These are phyloP conservation scores for Chalcosyrphus nemorum DNA, from an alignment of 2,888 invertebrate genomes.

Conservation along the genomic window DNA sequence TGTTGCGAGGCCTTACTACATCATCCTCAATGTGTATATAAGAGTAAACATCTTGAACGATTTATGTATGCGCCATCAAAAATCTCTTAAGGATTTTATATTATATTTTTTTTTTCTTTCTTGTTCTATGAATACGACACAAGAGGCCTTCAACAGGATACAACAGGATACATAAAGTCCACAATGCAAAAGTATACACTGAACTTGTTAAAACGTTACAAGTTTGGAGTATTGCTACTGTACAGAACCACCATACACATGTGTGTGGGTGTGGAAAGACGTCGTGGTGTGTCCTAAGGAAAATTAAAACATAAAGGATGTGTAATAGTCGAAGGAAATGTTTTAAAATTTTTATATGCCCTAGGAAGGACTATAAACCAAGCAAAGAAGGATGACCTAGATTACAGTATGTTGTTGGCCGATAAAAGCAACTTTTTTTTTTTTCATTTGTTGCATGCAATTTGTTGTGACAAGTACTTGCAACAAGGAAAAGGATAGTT, in stretches of 20 bases:
- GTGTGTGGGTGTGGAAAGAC: background rate
- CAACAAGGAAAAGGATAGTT: background rate
- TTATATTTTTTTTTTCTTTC: background rate
- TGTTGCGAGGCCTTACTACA: background rate
- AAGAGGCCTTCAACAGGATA: background rate
- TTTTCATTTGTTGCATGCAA: conserved; percentile 2
- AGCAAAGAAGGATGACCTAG: conserved; percentile 16
- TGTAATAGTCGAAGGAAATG: background rate
- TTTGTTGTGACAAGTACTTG: background rate
- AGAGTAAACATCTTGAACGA: conserved; percentile 37
- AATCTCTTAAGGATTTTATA: conserved; percentile 34
- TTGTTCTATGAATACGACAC: background rate
- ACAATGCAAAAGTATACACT: background rate
- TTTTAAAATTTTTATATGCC: background rate
- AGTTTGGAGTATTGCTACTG: background rate
- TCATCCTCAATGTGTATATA: background rate
- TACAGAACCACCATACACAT: background rate
- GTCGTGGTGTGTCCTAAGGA: background rate
- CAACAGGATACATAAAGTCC: background rate
- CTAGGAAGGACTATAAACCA: background rate
- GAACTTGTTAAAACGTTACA: background rate
- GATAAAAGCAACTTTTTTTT: background rate
- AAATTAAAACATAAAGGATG: conserved; percentile 3
- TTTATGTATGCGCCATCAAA: conserved; percentile 46
- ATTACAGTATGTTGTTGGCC: background rate